Conservation (phyloP, 2,797 vertebrate species). For the Babyrousa celebensis region DNA sequence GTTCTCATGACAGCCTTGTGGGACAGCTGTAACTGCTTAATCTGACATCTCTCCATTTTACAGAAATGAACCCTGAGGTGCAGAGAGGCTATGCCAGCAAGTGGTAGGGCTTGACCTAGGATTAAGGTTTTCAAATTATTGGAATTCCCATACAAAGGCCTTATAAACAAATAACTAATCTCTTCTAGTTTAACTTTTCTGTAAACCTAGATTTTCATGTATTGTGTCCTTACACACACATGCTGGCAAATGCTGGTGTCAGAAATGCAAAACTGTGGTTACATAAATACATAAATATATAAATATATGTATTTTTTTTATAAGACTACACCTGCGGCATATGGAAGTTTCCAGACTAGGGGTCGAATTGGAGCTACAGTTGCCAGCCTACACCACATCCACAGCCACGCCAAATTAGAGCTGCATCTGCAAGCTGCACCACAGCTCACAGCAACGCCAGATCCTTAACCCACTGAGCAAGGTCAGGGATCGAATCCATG, state of each 20-base stretch:
- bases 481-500: no score
- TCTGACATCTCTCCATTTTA: background rate
- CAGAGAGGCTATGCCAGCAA: background rate
- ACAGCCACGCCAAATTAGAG: no score
- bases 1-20: background rate
- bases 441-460: no score
- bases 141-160: background rate
- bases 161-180: background rate
- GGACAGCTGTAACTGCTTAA: background rate
- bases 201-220: slow-evolving; percentile 5
- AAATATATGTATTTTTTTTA: no score
- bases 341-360: no score
- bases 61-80: background rate
- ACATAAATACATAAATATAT: no score
- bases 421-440: no score
- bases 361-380: no score
- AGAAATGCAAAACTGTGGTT: background rate
- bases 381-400: no score
- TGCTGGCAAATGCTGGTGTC: background rate
- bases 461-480: no score
- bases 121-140: background rate
- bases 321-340: no score
- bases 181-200: slow-evolving; percentile 22
- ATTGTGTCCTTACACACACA: background rate
- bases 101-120: background rate